Percentiles rank a stretch among this genome's conserved stretches.
phyloP scores from a whole-genome alignment of 1,140 invertebrate species.

The Drosophila prosaltans region DNA sequence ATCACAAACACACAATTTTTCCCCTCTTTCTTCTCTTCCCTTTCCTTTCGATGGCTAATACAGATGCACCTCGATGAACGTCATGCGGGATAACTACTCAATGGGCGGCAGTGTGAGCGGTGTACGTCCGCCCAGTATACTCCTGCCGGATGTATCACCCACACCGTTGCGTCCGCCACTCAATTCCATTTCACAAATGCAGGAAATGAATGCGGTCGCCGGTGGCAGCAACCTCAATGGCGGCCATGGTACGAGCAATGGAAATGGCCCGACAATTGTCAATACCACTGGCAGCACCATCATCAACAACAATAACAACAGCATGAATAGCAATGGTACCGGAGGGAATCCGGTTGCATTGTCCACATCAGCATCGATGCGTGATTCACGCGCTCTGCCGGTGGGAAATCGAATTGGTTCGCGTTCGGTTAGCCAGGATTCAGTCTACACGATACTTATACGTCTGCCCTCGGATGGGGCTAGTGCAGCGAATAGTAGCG shows the following conservation, averaged over 20 bases:
- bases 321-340: slow-evolving; percentile 33
- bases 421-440: slow-evolving; percentile 88
- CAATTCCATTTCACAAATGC: slow-evolving; percentile 76
- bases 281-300: slow-evolving; percentile 34
- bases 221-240: slow-evolving; percentile 32
- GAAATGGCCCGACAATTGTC: not conserved
- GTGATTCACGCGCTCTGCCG: slow-evolving; percentile 85
- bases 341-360: slow-evolving; percentile 12
- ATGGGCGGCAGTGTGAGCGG: slow-evolving; percentile 78
- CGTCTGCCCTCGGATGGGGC: slow-evolving; percentile 88
- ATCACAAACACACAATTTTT: slow-evolving; percentile 37
- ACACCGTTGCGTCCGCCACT: slow-evolving; percentile 76
- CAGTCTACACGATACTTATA: slow-evolving; percentile 96
- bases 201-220: slow-evolving; percentile 67
- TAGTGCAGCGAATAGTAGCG: slow-evolving; percentile 79
- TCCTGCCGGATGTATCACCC: slow-evolving; percentile 81
- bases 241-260: slow-evolving; percentile 10
- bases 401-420: slow-evolving; percentile 72
- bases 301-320: slow-evolving; percentile 39
- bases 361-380: slow-evolving; percentile 42
- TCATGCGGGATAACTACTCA: slow-evolving; percentile 89
- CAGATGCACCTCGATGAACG: slow-evolving; percentile 91
- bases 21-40: too few species aligned
- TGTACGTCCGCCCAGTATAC: slow-evolving; percentile 77
- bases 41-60: too few species aligned